phyloP scores from a whole-genome alignment of 1,140 invertebrate species.

The Penaeus vannamei region DNA sequence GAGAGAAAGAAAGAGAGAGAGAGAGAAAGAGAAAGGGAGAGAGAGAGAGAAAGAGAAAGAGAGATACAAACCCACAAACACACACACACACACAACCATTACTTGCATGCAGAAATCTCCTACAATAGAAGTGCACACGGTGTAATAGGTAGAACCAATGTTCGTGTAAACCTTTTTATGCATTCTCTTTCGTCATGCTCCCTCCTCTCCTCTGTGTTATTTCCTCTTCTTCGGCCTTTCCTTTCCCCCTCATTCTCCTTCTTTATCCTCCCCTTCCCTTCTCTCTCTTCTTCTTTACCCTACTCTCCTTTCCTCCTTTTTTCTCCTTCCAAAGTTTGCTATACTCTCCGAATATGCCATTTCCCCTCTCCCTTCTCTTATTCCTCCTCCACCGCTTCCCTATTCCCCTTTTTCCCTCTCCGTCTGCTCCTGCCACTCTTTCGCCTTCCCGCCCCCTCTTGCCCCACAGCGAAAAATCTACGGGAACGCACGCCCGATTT shows the following conservation, averaged over 20 bases:
- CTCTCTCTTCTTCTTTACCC: not conserved
- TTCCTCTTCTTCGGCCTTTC: not conserved
- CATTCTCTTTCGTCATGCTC: too few species aligned
- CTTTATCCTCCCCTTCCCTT: not conserved
- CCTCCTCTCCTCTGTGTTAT: too few species aligned
- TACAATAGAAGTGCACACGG: too few species aligned
- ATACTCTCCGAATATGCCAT: not conserved
- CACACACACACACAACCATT: too few species aligned
- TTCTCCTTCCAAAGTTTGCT: not conserved
- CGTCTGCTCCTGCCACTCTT: conserved; percentile 7
- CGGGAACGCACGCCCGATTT: too few species aligned
- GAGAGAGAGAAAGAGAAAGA: not conserved
- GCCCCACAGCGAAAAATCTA: too few species aligned
- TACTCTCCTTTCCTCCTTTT: not conserved
- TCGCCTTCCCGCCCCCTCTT: not conserved
- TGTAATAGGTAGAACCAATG: too few species aligned
- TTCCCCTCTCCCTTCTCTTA: not conserved
- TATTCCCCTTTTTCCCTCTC: conserved; percentile 7
- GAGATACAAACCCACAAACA: too few species aligned
- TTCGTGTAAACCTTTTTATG: too few species aligned
- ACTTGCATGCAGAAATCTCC: too few species aligned
- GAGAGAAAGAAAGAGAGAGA: not conserved
- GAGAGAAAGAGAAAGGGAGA: not conserved
- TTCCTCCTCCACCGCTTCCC: not conserved
- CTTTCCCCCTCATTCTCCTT: not conserved